A percentile compares a stretch with the other conserved stretches of the same genome.
Conservation (phyloP, 2,113 vertebrate genomes). For the Cercocebus atys region DNA sequence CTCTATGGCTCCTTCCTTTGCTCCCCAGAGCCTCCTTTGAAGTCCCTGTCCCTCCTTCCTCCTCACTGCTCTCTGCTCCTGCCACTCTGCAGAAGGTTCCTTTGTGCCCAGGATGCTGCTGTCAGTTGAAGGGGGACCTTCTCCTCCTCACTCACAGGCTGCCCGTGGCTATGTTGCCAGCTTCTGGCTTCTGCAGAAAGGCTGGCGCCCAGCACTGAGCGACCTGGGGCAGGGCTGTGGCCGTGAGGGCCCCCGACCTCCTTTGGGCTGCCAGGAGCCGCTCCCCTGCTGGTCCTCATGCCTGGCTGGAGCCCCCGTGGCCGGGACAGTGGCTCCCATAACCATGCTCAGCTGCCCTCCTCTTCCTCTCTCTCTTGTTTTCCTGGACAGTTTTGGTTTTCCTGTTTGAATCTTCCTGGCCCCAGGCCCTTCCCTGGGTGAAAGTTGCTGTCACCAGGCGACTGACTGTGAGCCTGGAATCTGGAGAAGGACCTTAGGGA, state of each 20-base stretch:
- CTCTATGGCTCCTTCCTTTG: too few relatives aligned
- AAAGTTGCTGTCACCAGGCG: background rate
- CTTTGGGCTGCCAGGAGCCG: rapidly evolving
- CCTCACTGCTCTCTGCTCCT: background rate
- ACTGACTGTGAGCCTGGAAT: background rate
- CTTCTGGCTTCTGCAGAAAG: background rate
- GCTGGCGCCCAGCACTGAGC: rapidly evolving
- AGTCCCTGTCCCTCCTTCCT: background rate
- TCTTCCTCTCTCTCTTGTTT: too few relatives aligned
- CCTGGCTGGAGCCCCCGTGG: background rate
- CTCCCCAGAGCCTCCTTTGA: too few relatives aligned
- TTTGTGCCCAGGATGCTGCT: rapidly evolving
- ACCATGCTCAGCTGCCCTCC: rapidly evolving
- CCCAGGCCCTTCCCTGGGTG: too few relatives aligned
- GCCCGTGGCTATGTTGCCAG: rapidly evolving
- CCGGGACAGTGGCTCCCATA: rapidly evolving
- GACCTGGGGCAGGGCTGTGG: background rate
- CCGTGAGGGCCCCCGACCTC: rapidly evolving
- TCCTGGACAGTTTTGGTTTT: background rate
- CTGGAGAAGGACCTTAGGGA: background rate
- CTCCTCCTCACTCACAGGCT: rapidly evolving
- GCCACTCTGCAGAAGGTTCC: background rate
- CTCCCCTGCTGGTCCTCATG: rapidly evolving
- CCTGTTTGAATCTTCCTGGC: background rate
- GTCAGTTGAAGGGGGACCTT: background rate